A percentile compares a stretch with the other conserved stretches of the same genome.
phyloP scores from a whole-genome alignment of 2,888 invertebrate species.

The Orthosia cruda region DNA sequence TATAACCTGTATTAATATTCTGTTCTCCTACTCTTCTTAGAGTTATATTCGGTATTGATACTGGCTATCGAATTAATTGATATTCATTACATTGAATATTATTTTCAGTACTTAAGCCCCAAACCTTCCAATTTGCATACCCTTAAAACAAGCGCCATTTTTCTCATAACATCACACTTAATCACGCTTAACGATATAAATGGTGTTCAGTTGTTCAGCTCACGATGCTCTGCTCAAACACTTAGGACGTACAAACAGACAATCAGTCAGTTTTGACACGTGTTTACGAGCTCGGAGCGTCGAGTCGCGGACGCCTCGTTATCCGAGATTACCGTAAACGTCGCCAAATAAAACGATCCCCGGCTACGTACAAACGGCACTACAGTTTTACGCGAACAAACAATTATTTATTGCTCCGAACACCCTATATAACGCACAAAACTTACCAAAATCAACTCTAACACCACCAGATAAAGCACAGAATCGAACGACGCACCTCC shows the following conservation, averaged over 20 bases:
- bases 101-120: neutral
- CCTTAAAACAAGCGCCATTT: conserved; percentile 47
- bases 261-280: conserved; percentile 76
- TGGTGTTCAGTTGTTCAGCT: conserved; percentile 51
- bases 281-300: conserved; percentile 69
- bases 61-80: neutral
- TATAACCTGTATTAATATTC: neutral
- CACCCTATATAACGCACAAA: conserved; percentile 76
- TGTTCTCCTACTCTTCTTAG: neutral
- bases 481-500: conserved; percentile 70
- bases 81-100: neutral
- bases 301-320: conserved; percentile 79
- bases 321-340: conserved; percentile 86
- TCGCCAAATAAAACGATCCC: conserved; percentile 84
- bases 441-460: conserved; percentile 77
- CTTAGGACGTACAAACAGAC: conserved; percentile 68
- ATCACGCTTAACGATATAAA: conserved; percentile 65
- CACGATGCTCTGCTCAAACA: conserved; percentile 65
- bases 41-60: neutral
- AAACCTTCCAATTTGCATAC: conserved; percentile 8
- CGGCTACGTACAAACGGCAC: conserved; percentile 83
- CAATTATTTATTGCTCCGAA: conserved; percentile 90
- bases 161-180: conserved; percentile 51
- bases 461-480: conserved; percentile 68
- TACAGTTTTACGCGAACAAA: conserved; percentile 90